Evolutionary conservation across 2,888 invertebrate species (phyloP).

Genomic region (Chymomyza procnemis): DNA sequence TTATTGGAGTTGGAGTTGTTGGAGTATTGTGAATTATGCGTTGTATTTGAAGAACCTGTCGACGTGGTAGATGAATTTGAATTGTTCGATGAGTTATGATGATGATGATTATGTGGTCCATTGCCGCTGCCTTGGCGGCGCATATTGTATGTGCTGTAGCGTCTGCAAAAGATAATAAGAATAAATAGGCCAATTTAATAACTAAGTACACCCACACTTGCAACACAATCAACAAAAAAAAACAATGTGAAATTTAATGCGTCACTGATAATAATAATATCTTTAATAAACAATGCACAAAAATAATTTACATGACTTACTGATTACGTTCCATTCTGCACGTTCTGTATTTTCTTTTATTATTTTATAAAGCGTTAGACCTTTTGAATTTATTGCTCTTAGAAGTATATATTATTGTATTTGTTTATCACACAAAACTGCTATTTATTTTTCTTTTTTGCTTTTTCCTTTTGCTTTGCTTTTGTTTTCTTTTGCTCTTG

Average conservation of each 20-base stretch:
- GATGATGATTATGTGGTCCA: slow-evolving; percentile 61
- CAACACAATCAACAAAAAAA: not conserved
- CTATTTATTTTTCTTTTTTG: not conserved
- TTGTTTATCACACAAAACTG: slow-evolving; percentile 50
- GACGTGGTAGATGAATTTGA: slow-evolving; percentile 53
- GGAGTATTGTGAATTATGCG: slow-evolving; percentile 52
- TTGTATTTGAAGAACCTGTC: slow-evolving; percentile 17
- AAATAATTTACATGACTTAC: slow-evolving; percentile 49
- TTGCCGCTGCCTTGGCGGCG: slow-evolving; percentile 73
- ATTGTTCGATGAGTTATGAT: slow-evolving; percentile 60
- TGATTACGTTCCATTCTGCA: slow-evolving; percentile 75
- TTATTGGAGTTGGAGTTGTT: slow-evolving; percentile 45
- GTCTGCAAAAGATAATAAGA: slow-evolving; percentile 50
- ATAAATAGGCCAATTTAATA: slow-evolving; percentile 13
- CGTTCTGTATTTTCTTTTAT: not conserved
- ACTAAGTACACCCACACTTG: slow-evolving; percentile 22
- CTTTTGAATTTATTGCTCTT: slow-evolving; percentile 4
- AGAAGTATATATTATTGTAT: slow-evolving; percentile 29
- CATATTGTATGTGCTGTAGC: slow-evolving; percentile 69
- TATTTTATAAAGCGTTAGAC: not conserved
- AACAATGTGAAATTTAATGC: slow-evolving; percentile 23
- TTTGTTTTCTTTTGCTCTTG: not conserved
- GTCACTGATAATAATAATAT: slow-evolving; percentile 26
- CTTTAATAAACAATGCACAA: slow-evolving; percentile 8
- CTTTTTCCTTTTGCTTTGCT: not conserved